Evolutionary conservation across 2,888 invertebrate genomes (phyloP).

Genomic region (Idaea straminata): DNA sequence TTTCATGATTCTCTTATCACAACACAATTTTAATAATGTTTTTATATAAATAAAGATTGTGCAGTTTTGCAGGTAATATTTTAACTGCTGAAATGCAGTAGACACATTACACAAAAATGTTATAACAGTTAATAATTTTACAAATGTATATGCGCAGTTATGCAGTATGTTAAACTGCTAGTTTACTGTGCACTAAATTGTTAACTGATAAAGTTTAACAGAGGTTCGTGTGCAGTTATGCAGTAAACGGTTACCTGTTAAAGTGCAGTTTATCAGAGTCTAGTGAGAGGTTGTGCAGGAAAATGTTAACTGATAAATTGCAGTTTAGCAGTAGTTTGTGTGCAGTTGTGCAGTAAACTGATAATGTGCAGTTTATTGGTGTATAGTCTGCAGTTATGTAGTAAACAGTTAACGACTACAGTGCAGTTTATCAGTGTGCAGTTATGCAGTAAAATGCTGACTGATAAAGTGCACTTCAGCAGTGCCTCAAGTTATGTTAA

Average conservation of each 20-base stretch:
- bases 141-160: no score
- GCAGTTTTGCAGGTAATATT: not conserved
- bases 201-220: no score
- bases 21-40: conserved; percentile 16
- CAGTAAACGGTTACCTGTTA: no score
- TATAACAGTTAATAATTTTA: no score
- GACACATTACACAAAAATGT: no score
- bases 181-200: no score
- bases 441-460: not conserved
- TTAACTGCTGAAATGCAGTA: not conserved
- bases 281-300: no score
- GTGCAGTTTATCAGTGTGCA: not conserved
- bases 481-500: conserved; percentile 14
- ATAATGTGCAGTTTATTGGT: not conserved
- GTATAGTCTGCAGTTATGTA: not conserved
- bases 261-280: no score
- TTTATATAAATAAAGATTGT: not conserved
- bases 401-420: not conserved
- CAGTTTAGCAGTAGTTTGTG: not conserved
- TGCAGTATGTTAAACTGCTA: no score
- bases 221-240: no score
- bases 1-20: conserved; percentile 26
- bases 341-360: not conserved
- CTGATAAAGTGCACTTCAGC: not conserved
- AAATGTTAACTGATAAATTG: no score